Percentiles rank a stretch among this genome's conserved stretches.
These are phyloP conservation scores for Drosophila pruinosa DNA, from an alignment of 1,140 invertebrate genomes.

Conservation along the genomic window DNA sequence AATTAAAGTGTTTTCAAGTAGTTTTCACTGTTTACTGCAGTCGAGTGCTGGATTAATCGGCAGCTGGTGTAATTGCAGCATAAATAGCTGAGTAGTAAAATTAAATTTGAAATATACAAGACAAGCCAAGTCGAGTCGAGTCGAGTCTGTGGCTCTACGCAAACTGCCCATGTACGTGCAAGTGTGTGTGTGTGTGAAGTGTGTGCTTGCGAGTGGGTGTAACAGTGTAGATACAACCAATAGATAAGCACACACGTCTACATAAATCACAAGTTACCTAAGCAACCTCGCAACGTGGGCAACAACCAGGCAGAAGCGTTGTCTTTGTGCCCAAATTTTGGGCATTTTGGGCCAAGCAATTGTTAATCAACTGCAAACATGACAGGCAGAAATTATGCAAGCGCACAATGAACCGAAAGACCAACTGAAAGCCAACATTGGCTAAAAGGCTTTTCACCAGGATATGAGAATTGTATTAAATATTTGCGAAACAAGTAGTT, in stretches of 20 bases:
- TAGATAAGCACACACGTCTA: conserved; percentile 41
- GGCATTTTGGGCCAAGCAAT: conserved; percentile 55
- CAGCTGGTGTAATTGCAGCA: not conserved
- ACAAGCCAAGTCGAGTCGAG: not conserved
- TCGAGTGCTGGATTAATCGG: not conserved
- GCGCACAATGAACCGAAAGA: no score
- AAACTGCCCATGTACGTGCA: conserved; percentile 35
- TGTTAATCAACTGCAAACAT: conserved; percentile 77
- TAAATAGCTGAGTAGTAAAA: conserved; percentile 26
- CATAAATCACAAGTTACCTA: conserved; percentile 72
- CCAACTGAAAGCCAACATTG: conserved; percentile 27
- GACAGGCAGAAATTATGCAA: conserved; percentile 73
- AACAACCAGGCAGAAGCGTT: not conserved
- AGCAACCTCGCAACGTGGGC: not conserved
- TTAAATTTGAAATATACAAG: conserved; percentile 53
- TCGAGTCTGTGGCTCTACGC: conserved; percentile 27
- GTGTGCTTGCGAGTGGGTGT: not conserved
- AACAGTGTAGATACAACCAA: conserved; percentile 53
- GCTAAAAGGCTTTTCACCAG: conserved; percentile 5
- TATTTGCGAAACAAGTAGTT: conserved; percentile 35
- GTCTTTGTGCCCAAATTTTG: conserved; percentile 53
- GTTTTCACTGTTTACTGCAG: not conserved
- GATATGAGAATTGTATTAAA: conserved; percentile 27
- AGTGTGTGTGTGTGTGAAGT: conserved; percentile 1
- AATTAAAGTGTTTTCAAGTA: not conserved